A percentile compares a stretch with the other conserved stretches of the same genome.
Evolutionary conservation across 1,140 invertebrate species (phyloP).

Genomic region (Monochamus saltuarius): DNA sequence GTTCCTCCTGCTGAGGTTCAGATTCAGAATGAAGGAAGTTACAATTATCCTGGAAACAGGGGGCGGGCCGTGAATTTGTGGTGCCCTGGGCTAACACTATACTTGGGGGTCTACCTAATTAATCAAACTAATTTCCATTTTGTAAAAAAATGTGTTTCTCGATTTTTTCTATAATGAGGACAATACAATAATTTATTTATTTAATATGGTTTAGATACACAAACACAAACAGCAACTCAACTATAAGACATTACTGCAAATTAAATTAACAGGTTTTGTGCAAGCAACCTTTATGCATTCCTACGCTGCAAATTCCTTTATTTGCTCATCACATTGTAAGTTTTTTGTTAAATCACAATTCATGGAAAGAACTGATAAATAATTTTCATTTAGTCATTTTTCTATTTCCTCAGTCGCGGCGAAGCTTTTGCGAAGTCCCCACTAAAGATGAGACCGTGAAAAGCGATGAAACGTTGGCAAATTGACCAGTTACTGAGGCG

Average conservation of each 20-base stretch:
- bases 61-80: slow-evolving; percentile 2
- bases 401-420: too few species aligned
- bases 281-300: not conserved
- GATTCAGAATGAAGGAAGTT: too few species aligned
- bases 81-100: not conserved
- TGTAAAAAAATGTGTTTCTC: not conserved
- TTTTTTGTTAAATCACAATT: slow-evolving; percentile 2
- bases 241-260: not conserved
- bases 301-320: not conserved
- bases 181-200: not conserved
- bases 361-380: slow-evolving; percentile 5
- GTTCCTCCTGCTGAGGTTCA: too few species aligned
- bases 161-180: not conserved
- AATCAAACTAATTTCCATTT: slow-evolving; percentile 6
- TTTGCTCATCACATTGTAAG: slow-evolving; percentile 4
- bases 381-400: too few species aligned
- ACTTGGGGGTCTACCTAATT: not conserved
- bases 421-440: too few species aligned
- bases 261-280: too few species aligned
- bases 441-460: too few species aligned
- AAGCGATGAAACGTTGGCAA: too few species aligned
- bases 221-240: not conserved
- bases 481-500: too few species aligned
- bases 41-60: not conserved
- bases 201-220: not conserved